These are phyloP conservation scores for Leucopsar rothschildi DNA, from an alignment of 2,113 vertebrate genomes.

Conservation along the genomic window DNA sequence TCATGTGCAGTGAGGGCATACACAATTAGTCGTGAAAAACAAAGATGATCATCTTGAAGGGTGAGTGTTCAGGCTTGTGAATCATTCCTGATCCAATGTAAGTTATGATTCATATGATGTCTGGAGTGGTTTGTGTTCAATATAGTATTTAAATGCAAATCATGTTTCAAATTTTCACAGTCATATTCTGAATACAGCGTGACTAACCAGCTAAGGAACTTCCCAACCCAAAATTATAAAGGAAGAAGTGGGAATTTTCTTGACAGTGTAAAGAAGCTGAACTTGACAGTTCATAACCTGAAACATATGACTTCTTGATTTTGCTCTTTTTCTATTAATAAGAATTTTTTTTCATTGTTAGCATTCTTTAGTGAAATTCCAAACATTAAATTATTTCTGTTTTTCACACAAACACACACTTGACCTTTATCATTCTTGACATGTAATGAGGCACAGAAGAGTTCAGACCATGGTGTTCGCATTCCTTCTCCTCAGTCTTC, in stretches of 20 bases:
- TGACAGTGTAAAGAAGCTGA: neutral
- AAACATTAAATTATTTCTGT: neutral
- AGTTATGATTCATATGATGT: constrained; percentile 32
- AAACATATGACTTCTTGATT: neutral
- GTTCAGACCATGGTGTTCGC: neutral
- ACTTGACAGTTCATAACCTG: neutral
- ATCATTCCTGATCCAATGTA: neutral
- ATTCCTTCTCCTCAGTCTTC: neutral
- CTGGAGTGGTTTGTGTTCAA: constrained; percentile 12
- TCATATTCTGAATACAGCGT: neutral
- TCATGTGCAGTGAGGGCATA: neutral
- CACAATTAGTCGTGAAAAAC: neutral
- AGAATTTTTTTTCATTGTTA: neutral
- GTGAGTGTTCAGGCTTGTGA: constrained; percentile 16
- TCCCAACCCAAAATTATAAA: neutral
- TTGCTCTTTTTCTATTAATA: neutral
- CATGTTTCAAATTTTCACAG: neutral
- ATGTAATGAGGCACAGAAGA: neutral
- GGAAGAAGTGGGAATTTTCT: neutral
- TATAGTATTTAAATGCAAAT: constrained; percentile 47
- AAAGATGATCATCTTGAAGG: neutral
- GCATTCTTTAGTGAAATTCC: neutral
- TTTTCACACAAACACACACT: neutral
- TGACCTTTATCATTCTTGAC: neutral
- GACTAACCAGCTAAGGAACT: constrained; percentile 38